Evolutionary conservation across 30 jellyfish, hydroid and myxozoan species (phyloP).

Genomic region (Clytia hemisphaerica): DNA sequence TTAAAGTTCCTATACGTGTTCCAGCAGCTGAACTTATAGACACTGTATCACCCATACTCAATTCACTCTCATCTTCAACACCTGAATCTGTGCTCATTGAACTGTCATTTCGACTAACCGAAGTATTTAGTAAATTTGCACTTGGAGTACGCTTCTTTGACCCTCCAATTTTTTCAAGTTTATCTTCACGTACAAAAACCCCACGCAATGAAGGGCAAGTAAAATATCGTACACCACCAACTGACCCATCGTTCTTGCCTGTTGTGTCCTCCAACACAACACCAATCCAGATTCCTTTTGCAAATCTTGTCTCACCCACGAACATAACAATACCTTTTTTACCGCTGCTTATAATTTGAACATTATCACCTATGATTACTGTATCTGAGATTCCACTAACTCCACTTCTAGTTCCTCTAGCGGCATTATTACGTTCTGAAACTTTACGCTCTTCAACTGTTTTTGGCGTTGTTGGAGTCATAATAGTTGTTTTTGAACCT

Average conservation of each 20-base stretch:
- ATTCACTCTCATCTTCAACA: slow-evolving; percentile 28
- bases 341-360: slow-evolving; percentile 49
- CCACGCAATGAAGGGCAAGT: slow-evolving; percentile 89
- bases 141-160: slow-evolving; percentile 30
- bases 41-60: slow-evolving; percentile 64
- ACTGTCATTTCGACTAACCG: slow-evolving; percentile 46
- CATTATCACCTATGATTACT: slow-evolving; percentile 77
- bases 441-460: slow-evolving; percentile 64
- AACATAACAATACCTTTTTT: slow-evolving; percentile 80
- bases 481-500: slow-evolving; percentile 52
- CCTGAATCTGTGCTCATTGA: slow-evolving; percentile 31
- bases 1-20: slow-evolving; percentile 49
- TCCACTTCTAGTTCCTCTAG: slow-evolving; percentile 22
- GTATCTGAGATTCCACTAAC: slow-evolving; percentile 40
- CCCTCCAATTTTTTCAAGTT: slow-evolving; percentile 41
- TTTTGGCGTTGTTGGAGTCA: slow-evolving; percentile 46
- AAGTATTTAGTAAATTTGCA: slow-evolving; percentile 29
- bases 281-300: slow-evolving; percentile 96
- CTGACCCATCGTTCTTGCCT: slow-evolving; percentile 97
- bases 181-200: slow-evolving; percentile 83
- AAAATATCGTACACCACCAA: slow-evolving; percentile 85
- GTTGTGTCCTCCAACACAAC: slow-evolving; percentile 84
- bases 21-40: slow-evolving; percentile 52
- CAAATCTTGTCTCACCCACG: slow-evolving; percentile 92
- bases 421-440: slow-evolving; percentile 32